phyloP scores from a whole-genome alignment of 1,140 invertebrate species.

The Nylanderia fulva region DNA sequence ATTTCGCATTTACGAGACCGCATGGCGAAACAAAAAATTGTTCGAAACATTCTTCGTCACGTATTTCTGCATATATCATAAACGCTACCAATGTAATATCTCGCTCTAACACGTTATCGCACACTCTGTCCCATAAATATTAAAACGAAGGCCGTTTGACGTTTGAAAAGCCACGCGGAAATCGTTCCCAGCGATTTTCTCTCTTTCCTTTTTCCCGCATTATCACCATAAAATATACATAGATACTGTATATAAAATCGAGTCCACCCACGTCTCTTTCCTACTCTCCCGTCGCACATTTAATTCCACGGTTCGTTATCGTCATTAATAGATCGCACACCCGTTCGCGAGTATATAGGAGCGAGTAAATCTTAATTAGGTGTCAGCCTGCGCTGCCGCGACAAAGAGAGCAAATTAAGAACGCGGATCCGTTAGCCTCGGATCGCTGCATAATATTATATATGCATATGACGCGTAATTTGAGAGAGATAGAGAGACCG shows the following conservation, averaged over 20 bases:
- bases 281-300: neutral
- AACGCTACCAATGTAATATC: conserved; percentile 41
- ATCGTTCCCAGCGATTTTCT: conserved; percentile 15
- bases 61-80: conserved; percentile 17
- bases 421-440: conserved; percentile 45
- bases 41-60: conserved; percentile 12
- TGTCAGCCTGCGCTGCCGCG: conserved; percentile 26
- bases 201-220: neutral
- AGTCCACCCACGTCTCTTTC: conserved; percentile 17
- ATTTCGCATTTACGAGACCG: neutral
- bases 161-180: neutral
- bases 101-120: conserved; percentile 23
- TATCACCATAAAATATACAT: neutral
- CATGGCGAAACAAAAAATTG: neutral
- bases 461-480: neutral
- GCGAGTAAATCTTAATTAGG: conserved; percentile 66
- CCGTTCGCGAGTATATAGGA: conserved; percentile 25
- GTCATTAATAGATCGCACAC: conserved; percentile 45
- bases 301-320: conserved; percentile 32
- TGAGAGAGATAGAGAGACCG: conserved; percentile 8
- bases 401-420: conserved; percentile 60
- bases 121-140: conserved; percentile 25
- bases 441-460: conserved; percentile 44
- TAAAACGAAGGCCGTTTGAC: neutral
- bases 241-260: conserved; percentile 1